Evolutionary conservation across 1,140 invertebrate genomes (phyloP).

Genomic region (Drosophila orena): DNA sequence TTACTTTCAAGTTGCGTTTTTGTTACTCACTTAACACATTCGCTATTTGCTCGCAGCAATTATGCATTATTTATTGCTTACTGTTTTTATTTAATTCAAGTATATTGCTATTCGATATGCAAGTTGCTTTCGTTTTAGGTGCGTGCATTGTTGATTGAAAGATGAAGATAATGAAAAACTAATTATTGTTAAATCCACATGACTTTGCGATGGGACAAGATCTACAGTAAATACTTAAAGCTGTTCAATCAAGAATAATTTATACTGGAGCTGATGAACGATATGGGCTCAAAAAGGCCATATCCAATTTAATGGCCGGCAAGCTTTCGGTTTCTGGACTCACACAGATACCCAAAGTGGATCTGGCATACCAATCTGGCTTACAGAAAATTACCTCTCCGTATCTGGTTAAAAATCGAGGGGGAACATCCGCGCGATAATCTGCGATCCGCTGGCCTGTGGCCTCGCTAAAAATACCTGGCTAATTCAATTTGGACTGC

Average conservation of each 20-base stretch:
- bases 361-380: not conserved
- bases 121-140: slow-evolving; percentile 32
- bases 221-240: no score
- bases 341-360: not conserved
- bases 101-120: slow-evolving; percentile 7
- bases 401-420: not conserved
- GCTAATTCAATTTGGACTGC: slow-evolving; percentile 32
- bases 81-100: not conserved
- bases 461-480: not conserved
- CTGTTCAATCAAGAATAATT: no score
- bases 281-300: not conserved
- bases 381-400: not conserved
- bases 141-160: slow-evolving; percentile 7
- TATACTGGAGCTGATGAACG: no score
- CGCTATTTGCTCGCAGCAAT: slow-evolving; percentile 13
- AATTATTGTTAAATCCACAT: slow-evolving; percentile 12
- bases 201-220: not conserved
- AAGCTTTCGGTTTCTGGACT: not conserved
- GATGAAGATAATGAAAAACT: not conserved
- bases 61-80: slow-evolving; percentile 38
- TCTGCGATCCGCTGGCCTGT: slow-evolving; percentile 5
- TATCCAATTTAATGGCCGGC: not conserved
- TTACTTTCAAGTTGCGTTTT: slow-evolving; percentile 44
- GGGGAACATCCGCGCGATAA: not conserved
- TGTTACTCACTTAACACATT: slow-evolving; percentile 48